Evolutionary conservation across 2,888 invertebrate genomes (phyloP).

Genomic region (Torymus tubicola): DNA sequence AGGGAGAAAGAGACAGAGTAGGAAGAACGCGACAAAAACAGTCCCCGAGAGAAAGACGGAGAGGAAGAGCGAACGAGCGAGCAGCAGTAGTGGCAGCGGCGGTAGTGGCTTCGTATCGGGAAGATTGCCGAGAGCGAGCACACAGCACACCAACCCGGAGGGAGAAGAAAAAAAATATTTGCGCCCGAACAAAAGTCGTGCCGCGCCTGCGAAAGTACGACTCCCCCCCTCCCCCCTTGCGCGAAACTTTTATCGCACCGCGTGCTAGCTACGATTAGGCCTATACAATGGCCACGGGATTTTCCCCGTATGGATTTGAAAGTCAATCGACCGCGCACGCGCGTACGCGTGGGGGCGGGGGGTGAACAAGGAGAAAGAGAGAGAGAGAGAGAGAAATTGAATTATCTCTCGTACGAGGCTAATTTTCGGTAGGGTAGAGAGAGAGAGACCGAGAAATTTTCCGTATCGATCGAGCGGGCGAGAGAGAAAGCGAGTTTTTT

Average conservation of each 20-base stretch:
- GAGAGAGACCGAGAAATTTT: too few species aligned
- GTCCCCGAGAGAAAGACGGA: background rate
- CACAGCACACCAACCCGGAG: background rate
- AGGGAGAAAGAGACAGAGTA: background rate
- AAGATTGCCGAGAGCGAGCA: constrained; percentile 25
- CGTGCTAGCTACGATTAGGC: background rate
- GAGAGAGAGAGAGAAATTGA: too few species aligned
- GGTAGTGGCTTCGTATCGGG: constrained; percentile 14
- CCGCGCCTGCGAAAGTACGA: constrained; percentile 1
- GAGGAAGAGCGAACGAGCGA: background rate
- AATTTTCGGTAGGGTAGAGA: too few species aligned
- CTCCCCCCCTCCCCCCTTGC: too few species aligned
- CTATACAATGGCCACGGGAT: background rate
- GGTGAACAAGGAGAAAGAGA: too few species aligned
- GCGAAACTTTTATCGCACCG: background rate
- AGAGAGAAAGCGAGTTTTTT: too few species aligned
- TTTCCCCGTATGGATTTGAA: too few species aligned
- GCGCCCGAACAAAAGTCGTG: constrained; percentile 15
- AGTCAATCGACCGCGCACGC: too few species aligned
- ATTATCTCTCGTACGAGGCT: too few species aligned
- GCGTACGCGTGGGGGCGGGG: too few species aligned
- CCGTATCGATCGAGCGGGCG: too few species aligned
- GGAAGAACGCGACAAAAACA: constrained; percentile 15
- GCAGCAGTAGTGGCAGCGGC: background rate
- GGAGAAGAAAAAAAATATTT: constrained; percentile 36